These are phyloP conservation scores for Notarius quadriscutis DNA, from an alignment of 2,113 vertebrate species.

Conservation along the genomic window DNA sequence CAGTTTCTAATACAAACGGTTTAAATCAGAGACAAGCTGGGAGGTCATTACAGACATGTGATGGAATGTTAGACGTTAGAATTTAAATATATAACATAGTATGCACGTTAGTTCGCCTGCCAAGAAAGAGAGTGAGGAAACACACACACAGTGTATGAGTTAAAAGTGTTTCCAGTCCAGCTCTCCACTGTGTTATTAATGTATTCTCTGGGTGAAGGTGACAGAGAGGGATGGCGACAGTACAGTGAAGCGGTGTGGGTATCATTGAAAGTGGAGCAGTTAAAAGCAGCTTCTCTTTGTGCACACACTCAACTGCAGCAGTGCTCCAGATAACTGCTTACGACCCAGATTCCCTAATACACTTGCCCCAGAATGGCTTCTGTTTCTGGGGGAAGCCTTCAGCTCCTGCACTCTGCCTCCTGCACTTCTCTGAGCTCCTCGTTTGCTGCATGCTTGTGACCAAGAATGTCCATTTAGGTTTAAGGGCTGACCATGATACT, in stretches of 20 bases:
- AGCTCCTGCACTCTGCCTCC: slow-evolving; percentile 45
- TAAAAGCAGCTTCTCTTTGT: slow-evolving; percentile 66
- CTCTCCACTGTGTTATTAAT: slow-evolving; percentile 65
- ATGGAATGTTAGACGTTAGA: not conserved
- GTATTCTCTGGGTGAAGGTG: slow-evolving; percentile 66
- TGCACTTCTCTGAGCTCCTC: slow-evolving; percentile 43
- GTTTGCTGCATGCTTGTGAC: slow-evolving; percentile 33
- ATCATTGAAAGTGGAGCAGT: slow-evolving; percentile 72
- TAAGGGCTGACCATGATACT: slow-evolving; percentile 25
- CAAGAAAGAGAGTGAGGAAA: not conserved
- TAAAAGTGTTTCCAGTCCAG: slow-evolving; percentile 22
- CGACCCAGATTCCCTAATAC: slow-evolving; percentile 52
- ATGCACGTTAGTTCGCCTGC: not conserved
- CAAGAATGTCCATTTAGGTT: slow-evolving; percentile 43
- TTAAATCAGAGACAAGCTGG: not conserved
- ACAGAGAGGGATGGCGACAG: slow-evolving; percentile 66
- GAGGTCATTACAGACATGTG: not conserved
- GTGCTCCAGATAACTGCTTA: slow-evolving; percentile 59
- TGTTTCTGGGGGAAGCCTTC: slow-evolving; percentile 54
- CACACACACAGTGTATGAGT: not conserved
- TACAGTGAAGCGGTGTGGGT: slow-evolving; percentile 58
- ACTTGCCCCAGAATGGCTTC: slow-evolving; percentile 9
- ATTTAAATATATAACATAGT: not conserved
- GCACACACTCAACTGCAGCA: slow-evolving; percentile 35
- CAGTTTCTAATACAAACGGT: not conserved